Conservation (phyloP, 2,888 invertebrate species). For the Pseudococcus longispinus region DNA sequence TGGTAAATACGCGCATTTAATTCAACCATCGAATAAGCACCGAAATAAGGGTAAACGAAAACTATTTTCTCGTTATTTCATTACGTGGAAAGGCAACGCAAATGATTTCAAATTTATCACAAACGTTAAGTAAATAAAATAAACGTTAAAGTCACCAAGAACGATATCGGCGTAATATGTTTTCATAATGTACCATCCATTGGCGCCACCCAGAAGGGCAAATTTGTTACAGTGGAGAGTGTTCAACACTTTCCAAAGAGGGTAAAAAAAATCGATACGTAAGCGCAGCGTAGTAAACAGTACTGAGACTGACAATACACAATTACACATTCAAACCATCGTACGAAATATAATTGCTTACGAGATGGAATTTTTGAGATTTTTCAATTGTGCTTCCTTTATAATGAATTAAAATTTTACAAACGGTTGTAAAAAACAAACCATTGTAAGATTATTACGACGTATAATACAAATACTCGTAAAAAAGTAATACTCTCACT, state of each 20-base stretch:
- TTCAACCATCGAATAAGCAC: neutral
- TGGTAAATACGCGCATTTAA: neutral
- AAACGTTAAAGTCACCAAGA: neutral
- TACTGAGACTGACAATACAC: neutral
- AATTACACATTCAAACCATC: neutral
- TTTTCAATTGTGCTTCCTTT: neutral
- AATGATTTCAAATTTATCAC: neutral
- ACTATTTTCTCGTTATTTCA: neutral
- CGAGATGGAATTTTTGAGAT: neutral
- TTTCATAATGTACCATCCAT: constrained; percentile 28
- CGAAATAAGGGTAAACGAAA: neutral
- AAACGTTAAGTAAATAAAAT: neutral
- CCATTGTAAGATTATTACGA: neutral
- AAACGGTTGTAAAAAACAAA: neutral
- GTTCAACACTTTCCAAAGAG: neutral
- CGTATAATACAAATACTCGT: neutral
- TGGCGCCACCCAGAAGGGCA: constrained; percentile 51
- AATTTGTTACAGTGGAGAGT: neutral
- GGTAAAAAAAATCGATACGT: constrained; percentile 35
- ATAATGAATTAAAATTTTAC: neutral
- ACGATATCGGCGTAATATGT: constrained; percentile 14
- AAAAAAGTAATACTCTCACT: neutral
- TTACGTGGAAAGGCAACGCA: neutral
- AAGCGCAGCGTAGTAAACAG: constrained; percentile 6
- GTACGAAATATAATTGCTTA: neutral